Conservation (phyloP, 1,140 invertebrate species). For the Drosophila grimshawi region DNA sequence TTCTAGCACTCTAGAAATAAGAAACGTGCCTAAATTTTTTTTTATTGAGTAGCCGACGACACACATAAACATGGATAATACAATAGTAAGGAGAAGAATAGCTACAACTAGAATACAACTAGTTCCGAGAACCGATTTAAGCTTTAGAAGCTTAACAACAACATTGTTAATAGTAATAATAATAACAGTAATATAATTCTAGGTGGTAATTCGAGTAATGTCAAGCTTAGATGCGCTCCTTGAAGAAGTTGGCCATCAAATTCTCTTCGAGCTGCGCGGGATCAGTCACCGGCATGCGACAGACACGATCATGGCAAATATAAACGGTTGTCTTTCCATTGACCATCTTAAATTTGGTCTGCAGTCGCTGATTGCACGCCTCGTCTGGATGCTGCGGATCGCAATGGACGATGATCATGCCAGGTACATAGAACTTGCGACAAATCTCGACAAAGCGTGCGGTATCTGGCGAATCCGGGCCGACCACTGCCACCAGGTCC, state of each 20-base stretch:
- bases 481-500: slow-evolving; percentile 77
- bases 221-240: slow-evolving; percentile 55
- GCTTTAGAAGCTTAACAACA: slow-evolving; percentile 67
- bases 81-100: slow-evolving; percentile 2
- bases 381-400: slow-evolving; percentile 86
- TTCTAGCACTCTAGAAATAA: no score
- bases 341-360: slow-evolving; percentile 84
- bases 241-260: slow-evolving; percentile 85
- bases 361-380: slow-evolving; percentile 61
- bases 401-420: slow-evolving; percentile 88
- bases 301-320: slow-evolving; percentile 92
- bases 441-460: slow-evolving; percentile 89
- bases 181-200: slow-evolving; percentile 4
- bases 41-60: slow-evolving; percentile 8
- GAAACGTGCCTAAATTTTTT: slow-evolving; percentile 5
- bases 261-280: slow-evolving; percentile 88
- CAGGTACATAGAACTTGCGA: slow-evolving; percentile 88
- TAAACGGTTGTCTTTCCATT: slow-evolving; percentile 90
- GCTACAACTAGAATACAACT: slow-evolving; percentile 32
- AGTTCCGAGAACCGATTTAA: slow-evolving; percentile 63
- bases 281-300: slow-evolving; percentile 91
- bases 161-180: slow-evolving; percentile 29
- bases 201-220: slow-evolving; percentile 60
- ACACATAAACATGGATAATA: slow-evolving; percentile 17
- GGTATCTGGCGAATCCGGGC: slow-evolving; percentile 88